A percentile compares a stretch with the other conserved stretches of the same genome.
phyloP scores from a whole-genome alignment of 2,797 vertebrate genomes.

The Syngnathus rostellatus region DNA sequence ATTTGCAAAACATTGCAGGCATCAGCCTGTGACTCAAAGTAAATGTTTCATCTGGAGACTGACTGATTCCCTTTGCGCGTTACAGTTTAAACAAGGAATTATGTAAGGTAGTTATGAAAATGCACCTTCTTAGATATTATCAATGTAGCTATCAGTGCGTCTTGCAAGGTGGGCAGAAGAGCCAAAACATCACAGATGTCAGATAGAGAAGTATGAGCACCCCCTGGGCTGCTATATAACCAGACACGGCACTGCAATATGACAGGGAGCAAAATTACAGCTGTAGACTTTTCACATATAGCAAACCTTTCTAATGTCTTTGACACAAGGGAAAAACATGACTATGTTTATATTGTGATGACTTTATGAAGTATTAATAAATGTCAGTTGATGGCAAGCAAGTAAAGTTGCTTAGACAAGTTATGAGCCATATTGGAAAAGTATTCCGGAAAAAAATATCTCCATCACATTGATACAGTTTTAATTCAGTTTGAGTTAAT shows the following conservation, averaged over 20 bases:
- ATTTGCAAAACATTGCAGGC: constrained; percentile 57
- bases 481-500: too few relatives aligned
- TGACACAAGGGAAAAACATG: neutral
- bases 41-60: constrained; percentile 6
- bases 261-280: neutral
- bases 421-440: neutral
- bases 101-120: constrained; percentile 21
- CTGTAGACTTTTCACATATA: neutral
- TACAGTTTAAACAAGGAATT: constrained; percentile 21
- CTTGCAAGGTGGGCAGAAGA: constrained; percentile 24
- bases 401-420: neutral
- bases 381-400: neutral
- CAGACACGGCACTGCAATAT: neutral
- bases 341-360: neutral
- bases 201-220: neutral
- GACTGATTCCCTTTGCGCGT: constrained; percentile 12
- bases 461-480: too few relatives aligned
- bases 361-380: neutral
- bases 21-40: constrained; percentile 18
- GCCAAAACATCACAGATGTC: neutral
- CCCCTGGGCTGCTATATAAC: neutral
- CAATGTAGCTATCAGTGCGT: constrained; percentile 25
- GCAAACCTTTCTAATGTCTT: neutral
- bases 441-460: too few relatives aligned
- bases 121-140: constrained; percentile 18